Percentiles rank a stretch among this genome's conserved stretches.
phyloP scores from a whole-genome alignment of 2,797 vertebrate genomes.

The Sciurus carolinensis region DNA sequence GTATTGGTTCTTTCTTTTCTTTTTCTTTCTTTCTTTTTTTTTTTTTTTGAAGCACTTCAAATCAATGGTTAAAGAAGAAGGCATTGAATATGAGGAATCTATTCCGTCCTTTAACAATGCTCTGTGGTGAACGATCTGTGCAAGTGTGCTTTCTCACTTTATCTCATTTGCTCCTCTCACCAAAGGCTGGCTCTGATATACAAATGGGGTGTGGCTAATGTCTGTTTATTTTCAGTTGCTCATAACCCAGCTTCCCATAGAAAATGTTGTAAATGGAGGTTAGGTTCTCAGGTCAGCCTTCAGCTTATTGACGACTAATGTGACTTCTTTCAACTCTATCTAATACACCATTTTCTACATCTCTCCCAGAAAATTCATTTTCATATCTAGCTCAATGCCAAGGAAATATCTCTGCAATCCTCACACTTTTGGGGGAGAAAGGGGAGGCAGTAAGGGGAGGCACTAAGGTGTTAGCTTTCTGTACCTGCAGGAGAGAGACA shows the following conservation, averaged over 20 bases:
- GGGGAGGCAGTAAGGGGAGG: not conserved
- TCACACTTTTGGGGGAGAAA: not conserved
- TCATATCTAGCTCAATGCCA: conserved; percentile 39
- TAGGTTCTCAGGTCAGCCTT: not conserved
- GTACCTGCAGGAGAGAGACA: not conserved
- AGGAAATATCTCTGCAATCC: not conserved
- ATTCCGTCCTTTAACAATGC: not conserved
- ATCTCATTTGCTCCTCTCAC: not conserved
- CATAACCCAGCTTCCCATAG: not conserved
- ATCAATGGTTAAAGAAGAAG: conserved; percentile 55
- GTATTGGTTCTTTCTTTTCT: not conserved
- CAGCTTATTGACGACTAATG: conserved; percentile 3
- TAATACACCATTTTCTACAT: not conserved
- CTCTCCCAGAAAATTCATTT: conserved; percentile 26
- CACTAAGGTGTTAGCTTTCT: not conserved
- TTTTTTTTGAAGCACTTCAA: not conserved
- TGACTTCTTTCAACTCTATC: not conserved
- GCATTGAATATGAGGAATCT: conserved; percentile 8
- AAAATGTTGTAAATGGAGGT: not conserved
- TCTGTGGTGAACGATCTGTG: not conserved
- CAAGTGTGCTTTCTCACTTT: conserved; percentile 17
- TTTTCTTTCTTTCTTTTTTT: not conserved
- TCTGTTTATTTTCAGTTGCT: not conserved
- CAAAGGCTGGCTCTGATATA: conserved; percentile 15
- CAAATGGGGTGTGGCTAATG: not conserved